Evolutionary conservation across 2,797 vertebrate genomes (phyloP).

Genomic region (Cheirogaleus major): DNA sequence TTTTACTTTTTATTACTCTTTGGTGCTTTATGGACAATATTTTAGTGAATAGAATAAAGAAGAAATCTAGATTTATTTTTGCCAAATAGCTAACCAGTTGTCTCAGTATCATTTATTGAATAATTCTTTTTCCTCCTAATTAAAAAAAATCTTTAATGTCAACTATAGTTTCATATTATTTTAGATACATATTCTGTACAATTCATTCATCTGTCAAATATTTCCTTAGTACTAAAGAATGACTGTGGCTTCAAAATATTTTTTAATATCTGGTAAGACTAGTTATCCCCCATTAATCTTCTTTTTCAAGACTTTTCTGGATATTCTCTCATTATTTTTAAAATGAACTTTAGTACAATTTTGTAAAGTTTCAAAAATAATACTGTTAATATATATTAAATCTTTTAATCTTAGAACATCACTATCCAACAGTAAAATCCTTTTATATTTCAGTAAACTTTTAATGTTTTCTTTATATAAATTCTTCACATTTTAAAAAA

Average conservation of each 20-base stretch:
- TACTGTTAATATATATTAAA: not conserved
- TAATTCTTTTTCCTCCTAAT: not conserved
- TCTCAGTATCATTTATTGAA: not conserved
- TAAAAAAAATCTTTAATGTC: slow-evolving; percentile 19
- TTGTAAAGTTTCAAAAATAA: not conserved
- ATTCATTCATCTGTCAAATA: not conserved
- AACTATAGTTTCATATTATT: slow-evolving; percentile 4
- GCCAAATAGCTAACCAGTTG: not conserved
- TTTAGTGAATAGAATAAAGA: not conserved
- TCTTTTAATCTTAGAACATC: not conserved
- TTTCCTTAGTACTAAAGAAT: not conserved
- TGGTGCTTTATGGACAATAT: not conserved
- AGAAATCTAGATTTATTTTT: slow-evolving; percentile 31
- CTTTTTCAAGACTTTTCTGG: not conserved
- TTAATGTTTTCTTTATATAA: not conserved
- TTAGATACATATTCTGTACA: not conserved
- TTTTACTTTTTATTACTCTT: not conserved
- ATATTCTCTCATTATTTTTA: not conserved
- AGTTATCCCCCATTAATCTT: not conserved
- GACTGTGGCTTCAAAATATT: not conserved
- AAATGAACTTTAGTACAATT: not conserved
- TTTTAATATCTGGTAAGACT: not conserved
- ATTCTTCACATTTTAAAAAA: slow-evolving; percentile 18
- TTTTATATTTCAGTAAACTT: not conserved
- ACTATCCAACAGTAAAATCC: not conserved